Evolutionary conservation across 2,888 invertebrate genomes (phyloP), one percentile per base, ranked within the genome.

Genomic region (Eupithecia centaureata): DNA sequence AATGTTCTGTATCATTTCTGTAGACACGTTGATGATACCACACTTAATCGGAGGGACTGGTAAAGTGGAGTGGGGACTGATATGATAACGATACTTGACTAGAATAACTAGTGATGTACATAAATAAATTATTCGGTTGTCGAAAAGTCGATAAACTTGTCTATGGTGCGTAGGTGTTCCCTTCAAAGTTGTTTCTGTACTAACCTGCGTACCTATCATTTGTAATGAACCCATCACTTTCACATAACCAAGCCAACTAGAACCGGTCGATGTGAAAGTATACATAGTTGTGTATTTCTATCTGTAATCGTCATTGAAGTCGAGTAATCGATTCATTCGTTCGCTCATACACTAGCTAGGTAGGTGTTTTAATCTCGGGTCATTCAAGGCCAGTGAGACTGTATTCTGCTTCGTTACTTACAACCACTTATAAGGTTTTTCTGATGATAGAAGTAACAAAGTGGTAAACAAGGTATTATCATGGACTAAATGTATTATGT

Each of bases 1-100:
- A 28, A 27, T 2, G 2, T 25, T 12, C 28, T 52, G 27, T 52
- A 54, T 54, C 52, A 27, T 27, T 28, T 3, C 2, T 30, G 13
- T 3, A 47, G 10, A 1, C 54, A 56, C 54, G 30, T 18, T 30
- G 30, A 28, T n/a, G 10, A 7, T 13, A 56, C 30, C 18, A 8
- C 54, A 28, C 28, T 30, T 28, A 56, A 56, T 56, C 54, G 28
- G 54, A 56, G 18, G 28, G 54, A 56, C 54, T 56, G 47, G 18
- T 22, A 18, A 56, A 30, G 28, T 56, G 30, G 7, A 10, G 27
- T 52, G 54, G 27, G 54, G 27, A 30, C 18, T 51, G 42, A 61
- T 51, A 51, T 35, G 47, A 60, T 28, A 38, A 42, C 60, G 30
- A 18, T 35, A 28, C 61, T 30, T 32, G 32, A 33, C 32, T 57